phyloP scores from a whole-genome alignment of 2,888 invertebrate species.

The Scaptomyza parva region DNA sequence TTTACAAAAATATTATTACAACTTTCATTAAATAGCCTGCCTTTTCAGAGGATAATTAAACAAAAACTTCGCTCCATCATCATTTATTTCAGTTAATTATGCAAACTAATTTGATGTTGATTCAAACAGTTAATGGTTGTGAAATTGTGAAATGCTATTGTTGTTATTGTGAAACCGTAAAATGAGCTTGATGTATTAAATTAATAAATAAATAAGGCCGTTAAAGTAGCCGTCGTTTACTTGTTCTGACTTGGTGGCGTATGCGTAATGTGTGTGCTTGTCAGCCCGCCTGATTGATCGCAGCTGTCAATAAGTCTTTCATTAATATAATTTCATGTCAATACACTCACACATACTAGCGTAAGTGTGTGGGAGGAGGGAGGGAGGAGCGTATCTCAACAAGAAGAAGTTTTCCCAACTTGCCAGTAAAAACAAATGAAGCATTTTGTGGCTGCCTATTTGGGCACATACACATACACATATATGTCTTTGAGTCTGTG shows the following conservation, averaged over 20 bases:
- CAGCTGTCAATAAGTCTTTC: conserved; percentile 82
- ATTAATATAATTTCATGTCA: conserved; percentile 80
- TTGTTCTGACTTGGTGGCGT: conserved; percentile 23
- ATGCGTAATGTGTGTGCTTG: conserved; percentile 60
- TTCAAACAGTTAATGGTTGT: conserved; percentile 7
- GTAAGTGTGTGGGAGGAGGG: neutral
- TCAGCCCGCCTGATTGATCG: conserved; percentile 76
- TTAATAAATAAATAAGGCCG: conserved; percentile 42
- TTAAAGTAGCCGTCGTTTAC: conserved; percentile 38
- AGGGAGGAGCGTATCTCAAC: conserved; percentile 2
- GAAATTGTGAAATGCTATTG: conserved; percentile 14
- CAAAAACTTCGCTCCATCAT: neutral
- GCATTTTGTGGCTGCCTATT: conserved; percentile 62
- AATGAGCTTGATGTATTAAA: conserved; percentile 62
- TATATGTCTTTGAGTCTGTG: conserved; percentile 26
- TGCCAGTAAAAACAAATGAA: conserved; percentile 77
- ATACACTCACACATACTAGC: conserved; percentile 41
- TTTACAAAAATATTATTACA: conserved; percentile 1
- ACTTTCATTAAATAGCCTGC: neutral
- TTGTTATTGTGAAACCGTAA: conserved; percentile 21
- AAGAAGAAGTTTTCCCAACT: conserved; percentile 44
- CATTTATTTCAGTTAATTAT: conserved; percentile 15
- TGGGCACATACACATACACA: too few relatives aligned
- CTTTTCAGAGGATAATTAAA: conserved; percentile 10
- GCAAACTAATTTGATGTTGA: conserved; percentile 14